Percentiles rank a stretch among this genome's conserved stretches.
These are phyloP conservation scores for Megamerina dolium DNA, from an alignment of 2,888 invertebrate species.

Conservation along the genomic window DNA sequence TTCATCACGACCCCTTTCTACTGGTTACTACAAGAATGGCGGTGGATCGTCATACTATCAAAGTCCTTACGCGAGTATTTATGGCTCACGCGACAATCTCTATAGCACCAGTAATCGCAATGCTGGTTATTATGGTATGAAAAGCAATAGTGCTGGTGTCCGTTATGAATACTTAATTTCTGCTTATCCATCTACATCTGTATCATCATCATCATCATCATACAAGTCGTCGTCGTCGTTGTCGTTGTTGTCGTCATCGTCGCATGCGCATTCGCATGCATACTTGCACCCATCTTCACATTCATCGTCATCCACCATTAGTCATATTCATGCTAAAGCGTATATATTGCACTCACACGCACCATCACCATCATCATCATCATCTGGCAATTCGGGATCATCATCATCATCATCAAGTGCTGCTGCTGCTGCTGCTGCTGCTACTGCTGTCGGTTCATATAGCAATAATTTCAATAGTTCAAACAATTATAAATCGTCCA, in stretches of 20 bases:
- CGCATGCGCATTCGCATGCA: conserved; percentile 20
- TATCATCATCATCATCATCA: no score
- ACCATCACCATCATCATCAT: conserved; percentile 18
- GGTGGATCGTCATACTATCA: conserved; percentile 32
- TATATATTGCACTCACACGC: not conserved
- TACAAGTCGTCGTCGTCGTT: conserved; percentile 24
- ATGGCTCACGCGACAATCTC: conserved; percentile 45
- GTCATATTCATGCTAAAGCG: conserved; percentile 9
- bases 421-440: conserved; percentile 16
- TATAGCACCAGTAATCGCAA: conserved; percentile 31
- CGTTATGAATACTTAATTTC: conserved; percentile 5
- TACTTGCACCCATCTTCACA: conserved; percentile 13
- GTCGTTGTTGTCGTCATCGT: conserved; percentile 24
- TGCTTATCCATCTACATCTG: no score
- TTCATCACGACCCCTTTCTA: conserved; percentile 40
- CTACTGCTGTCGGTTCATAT: conserved; percentile 10
- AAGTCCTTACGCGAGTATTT: conserved; percentile 44
- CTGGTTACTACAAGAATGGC: conserved; percentile 41
- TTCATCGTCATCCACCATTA: conserved; percentile 16
- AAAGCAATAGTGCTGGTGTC: conserved; percentile 30
- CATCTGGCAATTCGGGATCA: conserved; percentile 1
- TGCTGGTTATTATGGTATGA: conserved; percentile 30
- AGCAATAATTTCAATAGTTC: conserved; percentile 1
- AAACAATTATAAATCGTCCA: conserved; percentile 22
- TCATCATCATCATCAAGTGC: conserved; percentile 16